phyloP scores from a whole-genome alignment of 2,797 vertebrate genomes.

The Trachurus trachurus region DNA sequence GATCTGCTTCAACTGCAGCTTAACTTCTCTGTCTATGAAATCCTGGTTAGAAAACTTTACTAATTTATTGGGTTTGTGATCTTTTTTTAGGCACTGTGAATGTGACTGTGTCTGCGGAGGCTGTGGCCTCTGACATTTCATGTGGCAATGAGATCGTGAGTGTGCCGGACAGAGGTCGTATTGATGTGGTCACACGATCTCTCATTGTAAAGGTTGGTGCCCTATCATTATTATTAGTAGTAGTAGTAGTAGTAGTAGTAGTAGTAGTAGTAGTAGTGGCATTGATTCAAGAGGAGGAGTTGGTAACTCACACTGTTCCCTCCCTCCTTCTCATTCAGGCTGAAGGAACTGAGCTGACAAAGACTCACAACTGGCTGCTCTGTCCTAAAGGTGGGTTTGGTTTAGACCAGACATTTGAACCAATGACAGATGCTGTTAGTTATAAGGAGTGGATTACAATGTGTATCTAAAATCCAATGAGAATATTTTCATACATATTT shows the following conservation, averaged over 20 bases:
- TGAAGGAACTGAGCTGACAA: conserved; percentile 74
- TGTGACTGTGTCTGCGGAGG: conserved; percentile 85
- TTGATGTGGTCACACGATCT: no score
- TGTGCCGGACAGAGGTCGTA: conserved; percentile 66
- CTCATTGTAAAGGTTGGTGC: conserved; percentile 76
- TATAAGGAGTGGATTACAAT: no score
- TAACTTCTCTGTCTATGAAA: neutral
- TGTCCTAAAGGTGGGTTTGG: conserved; percentile 78
- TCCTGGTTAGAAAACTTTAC: neutral
- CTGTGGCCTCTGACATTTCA: conserved; percentile 64
- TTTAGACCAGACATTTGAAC: no score
- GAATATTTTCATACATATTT: no score
- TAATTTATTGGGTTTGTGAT: neutral
- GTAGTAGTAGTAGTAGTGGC: no score
- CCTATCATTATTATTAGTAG: neutral
- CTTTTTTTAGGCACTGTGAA: conserved; percentile 81
- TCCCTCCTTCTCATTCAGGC: conserved; percentile 60
- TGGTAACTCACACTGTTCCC: neutral
- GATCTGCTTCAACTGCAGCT: neutral
- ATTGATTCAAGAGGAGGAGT: neutral
- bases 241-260: neutral
- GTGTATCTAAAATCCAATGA: no score
- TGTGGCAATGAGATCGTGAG: conserved; percentile 82
- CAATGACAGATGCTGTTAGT: no score
- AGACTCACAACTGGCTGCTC: conserved; percentile 78